A percentile compares a stretch with the other conserved stretches of the same genome.
phyloP scores from a whole-genome alignment of 2,113 vertebrate species.

The Muscicapa adusta region DNA sequence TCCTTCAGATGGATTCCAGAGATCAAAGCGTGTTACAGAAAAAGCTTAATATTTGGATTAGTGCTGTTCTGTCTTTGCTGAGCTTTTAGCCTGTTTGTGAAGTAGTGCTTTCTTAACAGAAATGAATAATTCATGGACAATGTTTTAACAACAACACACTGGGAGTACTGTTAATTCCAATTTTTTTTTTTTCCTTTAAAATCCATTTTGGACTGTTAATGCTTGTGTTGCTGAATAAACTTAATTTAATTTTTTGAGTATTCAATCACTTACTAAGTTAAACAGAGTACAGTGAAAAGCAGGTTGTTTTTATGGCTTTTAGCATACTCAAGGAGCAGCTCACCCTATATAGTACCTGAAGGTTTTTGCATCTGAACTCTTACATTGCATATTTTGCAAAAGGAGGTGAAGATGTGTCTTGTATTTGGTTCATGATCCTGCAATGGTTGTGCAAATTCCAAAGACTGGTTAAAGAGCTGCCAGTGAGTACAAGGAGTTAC shows the following conservation, averaged over 20 bases:
- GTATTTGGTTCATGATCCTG: neutral
- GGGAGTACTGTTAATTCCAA: slow-evolving; percentile 55
- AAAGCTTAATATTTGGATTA: slow-evolving; percentile 75
- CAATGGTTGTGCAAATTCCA: neutral
- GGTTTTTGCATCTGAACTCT: neutral
- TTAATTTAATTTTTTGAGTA: neutral
- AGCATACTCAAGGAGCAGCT: neutral
- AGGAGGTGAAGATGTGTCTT: neutral
- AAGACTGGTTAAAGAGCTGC: neutral
- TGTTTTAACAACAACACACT: slow-evolving; percentile 46
- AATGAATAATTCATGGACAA: slow-evolving; percentile 65
- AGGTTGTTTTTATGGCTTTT: neutral
- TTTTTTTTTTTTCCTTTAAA: slow-evolving; percentile 15
- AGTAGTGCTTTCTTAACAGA: slow-evolving; percentile 56
- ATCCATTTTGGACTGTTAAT: neutral
- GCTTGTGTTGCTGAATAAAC: neutral
- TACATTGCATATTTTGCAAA: neutral
- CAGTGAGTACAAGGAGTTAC: neutral
- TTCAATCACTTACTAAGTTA: slow-evolving; percentile 10
- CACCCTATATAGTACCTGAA: neutral
- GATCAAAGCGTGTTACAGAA: slow-evolving; percentile 67
- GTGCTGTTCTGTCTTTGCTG: slow-evolving; percentile 57
- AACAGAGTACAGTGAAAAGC: neutral
- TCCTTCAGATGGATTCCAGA: slow-evolving; percentile 61
- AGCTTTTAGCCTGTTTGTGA: slow-evolving; percentile 63